phyloP scores from a whole-genome alignment of 2,888 invertebrate species.

The Serripes groenlandicus region DNA sequence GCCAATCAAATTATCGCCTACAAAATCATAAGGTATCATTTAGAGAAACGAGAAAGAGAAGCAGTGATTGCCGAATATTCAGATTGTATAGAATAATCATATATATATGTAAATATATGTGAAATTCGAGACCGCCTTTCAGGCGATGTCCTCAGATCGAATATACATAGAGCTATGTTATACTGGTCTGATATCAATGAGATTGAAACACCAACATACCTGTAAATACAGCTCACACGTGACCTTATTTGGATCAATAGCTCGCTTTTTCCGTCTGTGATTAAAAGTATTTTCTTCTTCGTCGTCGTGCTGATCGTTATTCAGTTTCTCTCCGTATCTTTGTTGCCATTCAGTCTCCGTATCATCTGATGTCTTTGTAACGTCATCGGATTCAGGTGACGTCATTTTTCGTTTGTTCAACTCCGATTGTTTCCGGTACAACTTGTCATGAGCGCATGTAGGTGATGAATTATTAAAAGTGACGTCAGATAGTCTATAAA shows the following conservation, averaged over 20 bases:
- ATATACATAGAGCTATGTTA: no score
- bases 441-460: slow-evolving; percentile 69
- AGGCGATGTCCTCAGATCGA: no score
- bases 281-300: not conserved
- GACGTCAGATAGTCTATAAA: slow-evolving; percentile 97
- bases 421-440: slow-evolving; percentile 28
- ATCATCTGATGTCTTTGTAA: not conserved
- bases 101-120: no score
- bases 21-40: no score
- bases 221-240: slow-evolving; percentile 80
- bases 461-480: slow-evolving; percentile 85
- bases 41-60: no score
- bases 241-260: slow-evolving; percentile 92
- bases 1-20: no score
- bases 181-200: no score
- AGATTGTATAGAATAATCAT: no score
- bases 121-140: no score
- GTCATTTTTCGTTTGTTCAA: not conserved
- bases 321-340: not conserved
- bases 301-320: not conserved
- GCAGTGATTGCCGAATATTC: no score
- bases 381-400: not conserved
- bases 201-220: no score
- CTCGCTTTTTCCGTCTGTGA: slow-evolving; percentile 63
- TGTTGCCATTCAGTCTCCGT: not conserved